Percentiles rank a stretch among this genome's conserved stretches.
Conservation (phyloP, 2,888 invertebrate genomes). For the Pammene aurita region DNA sequence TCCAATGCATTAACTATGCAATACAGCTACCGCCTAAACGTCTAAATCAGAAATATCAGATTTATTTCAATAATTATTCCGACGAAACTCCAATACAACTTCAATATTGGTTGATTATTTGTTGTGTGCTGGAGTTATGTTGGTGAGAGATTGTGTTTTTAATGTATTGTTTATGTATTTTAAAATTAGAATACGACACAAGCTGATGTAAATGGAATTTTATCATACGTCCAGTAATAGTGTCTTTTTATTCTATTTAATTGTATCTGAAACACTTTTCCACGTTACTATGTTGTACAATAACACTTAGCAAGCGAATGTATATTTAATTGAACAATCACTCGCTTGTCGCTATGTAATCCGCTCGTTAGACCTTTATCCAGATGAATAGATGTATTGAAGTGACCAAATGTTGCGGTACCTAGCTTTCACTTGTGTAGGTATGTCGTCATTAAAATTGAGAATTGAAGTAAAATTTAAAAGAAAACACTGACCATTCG, state of each 20-base stretch:
- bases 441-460: neutral
- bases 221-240: neutral
- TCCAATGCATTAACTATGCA: no score
- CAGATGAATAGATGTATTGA: conserved; percentile 22
- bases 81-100: no score
- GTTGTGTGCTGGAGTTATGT: no score
- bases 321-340: conserved; percentile 36
- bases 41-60: no score
- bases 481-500: neutral
- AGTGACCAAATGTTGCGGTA: conserved; percentile 25
- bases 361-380: conserved; percentile 30
- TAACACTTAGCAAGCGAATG: conserved; percentile 28
- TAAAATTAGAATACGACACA: no score
- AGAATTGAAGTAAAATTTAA: neutral
- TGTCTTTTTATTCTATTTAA: neutral
- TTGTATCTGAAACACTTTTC: neutral
- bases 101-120: no score
- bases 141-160: no score
- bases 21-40: no score
- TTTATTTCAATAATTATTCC: no score
- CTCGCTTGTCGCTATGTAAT: conserved; percentile 19
- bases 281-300: conserved; percentile 6
- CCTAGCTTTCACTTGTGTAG: conserved; percentile 27
- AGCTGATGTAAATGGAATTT: no score
- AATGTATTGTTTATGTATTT: no score